Percentiles rank a stretch among this genome's conserved stretches.
Conservation (phyloP, 2,888 invertebrate species). For the Miltochrista miniata region DNA sequence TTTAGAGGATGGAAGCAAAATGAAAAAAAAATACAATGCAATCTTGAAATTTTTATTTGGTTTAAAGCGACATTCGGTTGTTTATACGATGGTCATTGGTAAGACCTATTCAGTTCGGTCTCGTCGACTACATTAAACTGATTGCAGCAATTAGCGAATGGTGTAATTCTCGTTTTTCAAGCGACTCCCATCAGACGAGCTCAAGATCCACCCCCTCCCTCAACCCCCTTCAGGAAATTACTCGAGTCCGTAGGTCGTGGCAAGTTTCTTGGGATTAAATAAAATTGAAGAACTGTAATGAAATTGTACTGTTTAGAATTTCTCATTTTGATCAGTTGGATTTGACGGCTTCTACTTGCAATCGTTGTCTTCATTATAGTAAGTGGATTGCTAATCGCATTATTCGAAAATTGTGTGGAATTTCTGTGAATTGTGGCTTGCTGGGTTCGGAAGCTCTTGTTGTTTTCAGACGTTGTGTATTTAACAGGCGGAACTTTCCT, state of each 20-base stretch:
- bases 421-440: slow-evolving; percentile 22
- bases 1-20: too few species aligned
- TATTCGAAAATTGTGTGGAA: slow-evolving; percentile 47
- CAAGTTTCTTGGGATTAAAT: slow-evolving; percentile 73
- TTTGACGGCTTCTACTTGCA: slow-evolving; percentile 21
- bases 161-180: slow-evolving; percentile 76
- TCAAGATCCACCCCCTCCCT: slow-evolving; percentile 18
- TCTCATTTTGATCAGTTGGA: slow-evolving; percentile 64
- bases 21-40: too few species aligned
- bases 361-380: slow-evolving; percentile 67
- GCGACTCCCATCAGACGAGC: slow-evolving; percentile 49
- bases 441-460: too few species aligned
- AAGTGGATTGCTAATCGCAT: slow-evolving; percentile 69
- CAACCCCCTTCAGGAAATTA: slow-evolving; percentile 73
- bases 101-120: slow-evolving; percentile 65
- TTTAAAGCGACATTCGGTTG: slow-evolving; percentile 46
- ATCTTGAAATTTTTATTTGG: slow-evolving; percentile 30
- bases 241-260: slow-evolving; percentile 65
- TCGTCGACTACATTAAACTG: slow-evolving; percentile 81
- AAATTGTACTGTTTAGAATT: slow-evolving; percentile 66
- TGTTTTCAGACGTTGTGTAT: too few species aligned
- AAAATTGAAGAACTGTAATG: slow-evolving; percentile 75
- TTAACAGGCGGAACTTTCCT: too few species aligned
- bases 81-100: slow-evolving; percentile 65
- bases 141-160: slow-evolving; percentile 82